These are phyloP conservation scores for Chromis chromis DNA, from an alignment of 2,797 vertebrate genomes.

Conservation along the genomic window DNA sequence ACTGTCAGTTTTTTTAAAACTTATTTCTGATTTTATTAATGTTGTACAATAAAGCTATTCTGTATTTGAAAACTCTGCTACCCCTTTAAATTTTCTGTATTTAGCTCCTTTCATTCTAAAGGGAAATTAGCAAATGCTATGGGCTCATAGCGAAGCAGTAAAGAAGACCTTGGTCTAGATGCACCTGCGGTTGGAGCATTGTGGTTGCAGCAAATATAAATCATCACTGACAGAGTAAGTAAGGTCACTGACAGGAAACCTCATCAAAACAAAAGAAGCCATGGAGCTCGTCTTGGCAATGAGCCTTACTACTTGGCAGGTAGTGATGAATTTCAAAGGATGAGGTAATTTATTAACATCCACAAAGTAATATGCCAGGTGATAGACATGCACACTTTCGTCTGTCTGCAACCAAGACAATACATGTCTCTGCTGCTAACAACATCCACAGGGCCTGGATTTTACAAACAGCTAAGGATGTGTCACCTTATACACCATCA, in stretches of 20 bases:
- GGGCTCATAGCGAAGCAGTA: slow-evolving; percentile 9
- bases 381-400: slow-evolving; percentile 15
- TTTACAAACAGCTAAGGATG: slow-evolving; percentile 37
- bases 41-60: background rate
- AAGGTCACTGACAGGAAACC: slow-evolving; percentile 52
- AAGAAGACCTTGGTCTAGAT: slow-evolving; percentile 31
- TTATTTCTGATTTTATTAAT: background rate
- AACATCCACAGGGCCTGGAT: slow-evolving; percentile 34
- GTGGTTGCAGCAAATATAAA: slow-evolving; percentile 52
- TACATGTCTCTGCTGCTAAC: slow-evolving; percentile 44
- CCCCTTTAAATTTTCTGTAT: slow-evolving; percentile 3
- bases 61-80: background rate
- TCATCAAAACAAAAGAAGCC: slow-evolving; percentile 52
- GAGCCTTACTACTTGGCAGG: slow-evolving; percentile 44
- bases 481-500: slow-evolving; percentile 50
- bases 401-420: slow-evolving; percentile 27
- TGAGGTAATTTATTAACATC: slow-evolving; percentile 40
- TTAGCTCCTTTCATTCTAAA: slow-evolving; percentile 10
- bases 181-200: slow-evolving; percentile 54
- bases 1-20: background rate
- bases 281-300: slow-evolving; percentile 41
- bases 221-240: slow-evolving; percentile 53
- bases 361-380: slow-evolving; percentile 37
- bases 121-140: slow-evolving; percentile 19
- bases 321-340: slow-evolving; percentile 34